These are phyloP conservation scores for Fundulus diaphanus DNA, from an alignment of 2,797 vertebrate species.

Conservation along the genomic window DNA sequence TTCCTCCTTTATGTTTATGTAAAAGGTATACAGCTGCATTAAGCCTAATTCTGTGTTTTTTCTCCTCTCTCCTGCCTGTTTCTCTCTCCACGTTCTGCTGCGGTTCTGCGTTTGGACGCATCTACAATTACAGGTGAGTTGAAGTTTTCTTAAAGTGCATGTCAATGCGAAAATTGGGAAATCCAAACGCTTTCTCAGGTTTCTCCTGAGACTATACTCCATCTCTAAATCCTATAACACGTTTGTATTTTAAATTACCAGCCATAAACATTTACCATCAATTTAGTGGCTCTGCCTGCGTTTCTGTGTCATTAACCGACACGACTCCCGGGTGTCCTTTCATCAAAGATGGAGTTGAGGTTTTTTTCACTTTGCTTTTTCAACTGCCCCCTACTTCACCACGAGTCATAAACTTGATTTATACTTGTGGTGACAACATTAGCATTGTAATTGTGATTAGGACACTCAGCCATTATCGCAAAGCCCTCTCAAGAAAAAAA, in stretches of 20 bases:
- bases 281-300: constrained; percentile 10
- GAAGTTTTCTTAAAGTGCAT: constrained; percentile 26
- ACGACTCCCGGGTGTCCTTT: constrained; percentile 34
- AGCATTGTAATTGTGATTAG: constrained; percentile 35
- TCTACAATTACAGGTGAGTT: constrained; percentile 66
- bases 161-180: constrained; percentile 18
- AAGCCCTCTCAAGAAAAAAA: constrained; percentile 20
- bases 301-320: constrained; percentile 40
- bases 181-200: constrained; percentile 12
- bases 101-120: constrained; percentile 40
- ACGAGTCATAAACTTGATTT: constrained; percentile 45
- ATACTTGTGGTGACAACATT: constrained; percentile 42
- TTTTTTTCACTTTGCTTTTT: constrained; percentile 15
- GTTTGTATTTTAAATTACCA: constrained; percentile 32
- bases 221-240: constrained; percentile 23
- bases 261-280: constrained; percentile 37
- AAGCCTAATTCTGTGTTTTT: constrained; percentile 57
- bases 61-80: constrained; percentile 11
- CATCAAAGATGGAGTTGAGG: constrained; percentile 33
- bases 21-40: constrained; percentile 31
- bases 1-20: constrained; percentile 31
- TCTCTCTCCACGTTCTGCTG: constrained; percentile 14
- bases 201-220: not conserved
- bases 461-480: constrained; percentile 21
- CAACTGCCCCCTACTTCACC: constrained; percentile 16